Evolutionary conservation across 92 coral and sea anemone species (phyloP), one percentile per base, ranked within the genome.

Genomic region (Zoanthus sansibaricus): DNA sequence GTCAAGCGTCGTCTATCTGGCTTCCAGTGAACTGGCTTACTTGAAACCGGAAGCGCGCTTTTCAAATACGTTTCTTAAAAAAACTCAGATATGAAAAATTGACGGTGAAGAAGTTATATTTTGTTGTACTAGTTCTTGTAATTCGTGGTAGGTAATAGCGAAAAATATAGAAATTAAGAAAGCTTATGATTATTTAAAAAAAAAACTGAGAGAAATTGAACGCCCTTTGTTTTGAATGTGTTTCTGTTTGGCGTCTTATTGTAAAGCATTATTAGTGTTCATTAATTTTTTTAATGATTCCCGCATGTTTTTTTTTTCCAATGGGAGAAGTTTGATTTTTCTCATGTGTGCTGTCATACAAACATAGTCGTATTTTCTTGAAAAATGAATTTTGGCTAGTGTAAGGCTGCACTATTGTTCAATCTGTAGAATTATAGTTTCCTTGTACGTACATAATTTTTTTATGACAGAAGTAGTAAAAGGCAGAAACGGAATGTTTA

Each of bases 21-120:
- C 74, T 72, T 72, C 77, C 55, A n/a, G 1, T 72, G 44, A 37
- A 37, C 1, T 4, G 7, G 72, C 42, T 13, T 4, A 30, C 31
- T 69, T 32, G n/a, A 14, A 69, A 69, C 74, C 74, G 74, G 74
- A 69, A 69, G 74, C 74, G 47, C 47, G 47, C 20, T 20, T 30
- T 69, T 69, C 74, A 69, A 69, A 69, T 44, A 30, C 74, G 6
- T 69, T 5, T 33, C 33, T 5, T 11, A 69, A 69, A 69, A 30
- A 69, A 44, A 7, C 42, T 25, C 32, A 15, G n/a, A 17, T 59
- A 59, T 9, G 55, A 11, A 69, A 8, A 2, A 12, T 69, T 9
- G 45, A 25, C 31, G 74, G 74, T 44, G 46, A 69, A 33, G 74
- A 30, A 2, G 16, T 9, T 30, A 30, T 3, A 30, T 31, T 67